Percentiles rank a stretch among this genome's conserved stretches.
These are phyloP conservation scores for Typhlichthys subterraneus DNA, from an alignment of 2,797 vertebrate genomes.

Conservation along the genomic window DNA sequence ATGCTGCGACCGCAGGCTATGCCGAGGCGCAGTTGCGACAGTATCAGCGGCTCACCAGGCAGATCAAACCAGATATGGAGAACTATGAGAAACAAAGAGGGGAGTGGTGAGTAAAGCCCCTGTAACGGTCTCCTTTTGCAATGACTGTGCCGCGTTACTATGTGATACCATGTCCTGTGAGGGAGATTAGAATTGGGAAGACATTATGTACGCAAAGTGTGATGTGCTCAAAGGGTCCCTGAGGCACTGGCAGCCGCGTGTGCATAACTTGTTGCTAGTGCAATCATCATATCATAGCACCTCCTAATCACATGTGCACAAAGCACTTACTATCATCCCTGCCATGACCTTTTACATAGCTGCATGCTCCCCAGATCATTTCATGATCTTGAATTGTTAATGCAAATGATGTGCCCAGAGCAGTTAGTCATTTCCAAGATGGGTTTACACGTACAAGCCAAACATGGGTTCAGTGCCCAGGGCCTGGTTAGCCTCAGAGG, in stretches of 20 bases:
- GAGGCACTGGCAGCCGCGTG: not conserved
- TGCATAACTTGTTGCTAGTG: not conserved
- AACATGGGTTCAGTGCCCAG: conserved; percentile 31
- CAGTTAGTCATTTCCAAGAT: conserved; percentile 14
- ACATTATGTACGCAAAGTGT: not conserved
- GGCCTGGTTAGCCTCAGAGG: conserved; percentile 18
- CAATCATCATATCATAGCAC: conserved; percentile 18
- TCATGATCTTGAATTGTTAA: conserved; percentile 21
- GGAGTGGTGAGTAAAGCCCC: conserved; percentile 78
- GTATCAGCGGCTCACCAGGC: conserved; percentile 92
- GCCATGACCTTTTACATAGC: conserved; percentile 23
- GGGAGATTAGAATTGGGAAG: not conserved
- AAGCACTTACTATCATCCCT: conserved; percentile 46
- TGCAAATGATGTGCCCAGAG: not conserved
- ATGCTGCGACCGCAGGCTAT: conserved; percentile 79
- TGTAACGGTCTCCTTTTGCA: not conserved
- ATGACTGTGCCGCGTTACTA: not conserved
- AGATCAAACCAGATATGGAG: conserved; percentile 94
- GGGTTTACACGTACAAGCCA: conserved; percentile 12
- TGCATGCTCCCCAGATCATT: conserved; percentile 17
- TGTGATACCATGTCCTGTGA: conserved; percentile 1
- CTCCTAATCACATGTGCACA: conserved; percentile 61
- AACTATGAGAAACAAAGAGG: conserved; percentile 86
- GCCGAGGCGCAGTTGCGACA: conserved; percentile 94
- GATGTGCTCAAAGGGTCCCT: not conserved